These are phyloP conservation scores for Epinotia brunnichana DNA, from an alignment of 2,888 invertebrate genomes.

Conservation along the genomic window DNA sequence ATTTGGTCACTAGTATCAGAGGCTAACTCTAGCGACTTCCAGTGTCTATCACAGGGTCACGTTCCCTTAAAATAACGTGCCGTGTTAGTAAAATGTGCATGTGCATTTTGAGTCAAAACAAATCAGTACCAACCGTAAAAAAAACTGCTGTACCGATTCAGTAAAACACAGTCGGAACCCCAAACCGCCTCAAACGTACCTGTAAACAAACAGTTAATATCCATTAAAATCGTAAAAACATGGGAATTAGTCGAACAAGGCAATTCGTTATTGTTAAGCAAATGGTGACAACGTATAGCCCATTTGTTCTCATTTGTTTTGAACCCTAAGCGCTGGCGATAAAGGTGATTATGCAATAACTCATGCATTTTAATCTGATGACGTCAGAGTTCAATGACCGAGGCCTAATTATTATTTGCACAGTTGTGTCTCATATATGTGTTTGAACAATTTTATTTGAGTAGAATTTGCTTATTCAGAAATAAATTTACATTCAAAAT, in stretches of 20 bases:
- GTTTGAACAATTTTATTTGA: not conserved
- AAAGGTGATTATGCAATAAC: conserved; percentile 10
- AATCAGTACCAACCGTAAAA: not conserved
- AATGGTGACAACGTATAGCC: conserved; percentile 38
- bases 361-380: conserved; percentile 34
- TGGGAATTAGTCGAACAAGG: conserved; percentile 38
- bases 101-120: no score
- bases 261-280: conserved; percentile 59
- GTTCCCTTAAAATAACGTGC: no score
- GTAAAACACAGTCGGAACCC: not conserved
- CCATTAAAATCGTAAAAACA: conserved; percentile 50
- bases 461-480: not conserved
- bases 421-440: conserved; percentile 5
- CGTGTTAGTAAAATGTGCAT: no score
- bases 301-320: conserved; percentile 34
- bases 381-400: conserved; percentile 39
- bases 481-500: not conserved
- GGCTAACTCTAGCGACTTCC: no score
- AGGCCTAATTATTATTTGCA: conserved; percentile 9
- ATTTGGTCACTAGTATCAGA: no score
- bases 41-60: no score
- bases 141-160: not conserved
- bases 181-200: conserved; percentile 44
- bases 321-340: conserved; percentile 22
- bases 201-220: conserved; percentile 58